Conservation (phyloP, 2,113 vertebrate species). For the Hydrochoerus hydrochaeris region DNA sequence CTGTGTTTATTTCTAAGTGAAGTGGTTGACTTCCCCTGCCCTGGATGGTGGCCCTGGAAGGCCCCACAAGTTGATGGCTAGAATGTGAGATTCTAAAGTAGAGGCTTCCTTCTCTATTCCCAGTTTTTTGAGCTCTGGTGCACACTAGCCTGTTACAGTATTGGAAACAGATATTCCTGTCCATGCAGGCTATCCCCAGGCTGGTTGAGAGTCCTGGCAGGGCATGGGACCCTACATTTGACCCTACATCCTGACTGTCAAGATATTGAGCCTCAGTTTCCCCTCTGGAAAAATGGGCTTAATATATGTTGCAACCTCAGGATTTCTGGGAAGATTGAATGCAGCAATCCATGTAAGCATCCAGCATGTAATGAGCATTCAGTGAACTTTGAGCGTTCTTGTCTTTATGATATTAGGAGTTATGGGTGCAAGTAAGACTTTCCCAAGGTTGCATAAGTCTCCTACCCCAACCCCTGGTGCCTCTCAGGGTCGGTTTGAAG, state of each 20-base stretch:
- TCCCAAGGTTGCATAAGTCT: background rate
- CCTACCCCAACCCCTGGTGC: background rate
- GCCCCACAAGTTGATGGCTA: background rate
- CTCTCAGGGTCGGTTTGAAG: background rate
- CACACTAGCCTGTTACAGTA: background rate
- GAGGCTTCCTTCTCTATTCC: background rate
- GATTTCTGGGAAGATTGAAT: background rate
- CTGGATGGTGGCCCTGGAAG: background rate
- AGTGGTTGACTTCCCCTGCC: background rate
- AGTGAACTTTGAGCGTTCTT: background rate
- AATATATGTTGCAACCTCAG: background rate
- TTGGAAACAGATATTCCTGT: background rate
- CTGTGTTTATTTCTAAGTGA: slow-evolving; percentile 15
- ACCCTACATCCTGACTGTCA: background rate
- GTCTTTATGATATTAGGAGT: background rate
- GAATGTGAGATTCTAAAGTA: background rate
- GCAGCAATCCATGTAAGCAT: background rate
- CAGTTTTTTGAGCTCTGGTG: background rate
- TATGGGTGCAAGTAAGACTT: background rate
- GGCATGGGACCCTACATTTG: too few relatives aligned
- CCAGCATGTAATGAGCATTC: background rate
- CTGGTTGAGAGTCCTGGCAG: too few relatives aligned
- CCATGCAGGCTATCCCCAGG: background rate
- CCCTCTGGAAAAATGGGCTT: background rate
- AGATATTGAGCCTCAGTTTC: background rate